Base-by-base conservation (phyloP, 1,140 invertebrate genomes). In the Forficula auricularia region DNA sequence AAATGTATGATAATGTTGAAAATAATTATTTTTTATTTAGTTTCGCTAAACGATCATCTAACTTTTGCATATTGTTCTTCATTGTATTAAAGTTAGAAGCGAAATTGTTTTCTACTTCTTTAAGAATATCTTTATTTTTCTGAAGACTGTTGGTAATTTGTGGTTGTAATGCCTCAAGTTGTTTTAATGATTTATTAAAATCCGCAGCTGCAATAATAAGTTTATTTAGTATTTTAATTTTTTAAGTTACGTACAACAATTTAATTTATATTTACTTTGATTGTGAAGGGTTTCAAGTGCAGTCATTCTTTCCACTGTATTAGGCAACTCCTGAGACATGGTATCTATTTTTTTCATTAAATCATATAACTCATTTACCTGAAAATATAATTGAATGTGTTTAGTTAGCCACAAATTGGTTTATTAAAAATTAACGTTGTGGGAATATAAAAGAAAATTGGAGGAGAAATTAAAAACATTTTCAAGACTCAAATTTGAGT, bases 291-390 rank as follows among this genome's bases (percentile, higher is more conserved):
- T 68, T 59, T 87, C 80, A 1, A 94, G 62, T 4, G 85, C 75
- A 48, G 79, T 67, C 67, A 92, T 74, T 47, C 87, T 68, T 48
- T 89, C 78, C 16, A 92, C 68, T 19, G 88, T 78, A 58, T 85
- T 77, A 2, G 84, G 81, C 43, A 86, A 51, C 40, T 79, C 64
- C 54, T 82, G 74, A 13, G 77, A 75, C 45, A 86, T 70, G 32
- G 75, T 66, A 55, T 90, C 84, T 32, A 77, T 81, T 60, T 83
- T 83, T 57, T 87, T 86, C 35, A 86, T 68, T 33, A 88, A 61
- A 48, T 90, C 83, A 63, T 91, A 86, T 46, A 92, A 64, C 56
- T 91, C 85, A 15, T 71, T 63, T 35, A 90, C 74, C 79, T 83
- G 57, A 35, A 57, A 64, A n/a, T 52, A 52, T 50, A 46, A 56